phyloP scores from a whole-genome alignment of 2,888 invertebrate genomes.

The Meghimatium bilineatum region DNA sequence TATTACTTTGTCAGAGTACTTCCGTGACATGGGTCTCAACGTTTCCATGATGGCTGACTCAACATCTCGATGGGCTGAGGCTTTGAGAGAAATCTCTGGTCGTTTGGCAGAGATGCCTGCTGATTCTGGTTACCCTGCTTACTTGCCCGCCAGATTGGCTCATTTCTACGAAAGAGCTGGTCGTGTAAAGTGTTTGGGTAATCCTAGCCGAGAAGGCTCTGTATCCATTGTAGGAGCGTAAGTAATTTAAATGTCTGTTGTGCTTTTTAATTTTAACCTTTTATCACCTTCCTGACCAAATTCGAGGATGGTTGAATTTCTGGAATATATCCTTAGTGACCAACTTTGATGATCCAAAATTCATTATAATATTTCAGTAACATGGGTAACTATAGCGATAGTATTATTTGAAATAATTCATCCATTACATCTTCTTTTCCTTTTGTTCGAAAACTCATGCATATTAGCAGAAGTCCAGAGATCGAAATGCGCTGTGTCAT shows the following conservation, averaged over 20 bases:
- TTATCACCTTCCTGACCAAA: background rate
- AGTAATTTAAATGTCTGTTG: constrained; percentile 61
- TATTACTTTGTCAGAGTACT: constrained; percentile 99
- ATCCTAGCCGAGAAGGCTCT: constrained; percentile 98
- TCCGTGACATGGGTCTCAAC: constrained; percentile 98
- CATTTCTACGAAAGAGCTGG: constrained; percentile 99
- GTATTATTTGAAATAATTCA: too few relatives aligned
- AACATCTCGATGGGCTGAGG: constrained; percentile 99
- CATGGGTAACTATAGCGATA: too few relatives aligned
- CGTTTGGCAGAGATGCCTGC: constrained; percentile 99
- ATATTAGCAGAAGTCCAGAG: too few relatives aligned
- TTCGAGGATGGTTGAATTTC: too few relatives aligned
- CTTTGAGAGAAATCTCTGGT: constrained; percentile 98
- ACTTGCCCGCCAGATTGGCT: constrained; percentile 97
- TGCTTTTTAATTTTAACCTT: background rate
- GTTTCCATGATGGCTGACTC: constrained; percentile 99
- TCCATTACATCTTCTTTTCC: too few relatives aligned
- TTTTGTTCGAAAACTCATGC: too few relatives aligned
- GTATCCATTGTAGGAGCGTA: constrained; percentile 98
- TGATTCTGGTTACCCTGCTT: constrained; percentile 96
- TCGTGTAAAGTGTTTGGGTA: constrained; percentile 96
- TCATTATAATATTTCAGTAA: too few relatives aligned
- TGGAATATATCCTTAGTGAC: too few relatives aligned
- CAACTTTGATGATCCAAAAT: too few relatives aligned
- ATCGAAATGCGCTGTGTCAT: too few relatives aligned